A percentile compares a stretch with the other conserved stretches of the same genome.
phyloP scores from a whole-genome alignment of 2,888 invertebrate species.

The Punctoribates punctum region DNA sequence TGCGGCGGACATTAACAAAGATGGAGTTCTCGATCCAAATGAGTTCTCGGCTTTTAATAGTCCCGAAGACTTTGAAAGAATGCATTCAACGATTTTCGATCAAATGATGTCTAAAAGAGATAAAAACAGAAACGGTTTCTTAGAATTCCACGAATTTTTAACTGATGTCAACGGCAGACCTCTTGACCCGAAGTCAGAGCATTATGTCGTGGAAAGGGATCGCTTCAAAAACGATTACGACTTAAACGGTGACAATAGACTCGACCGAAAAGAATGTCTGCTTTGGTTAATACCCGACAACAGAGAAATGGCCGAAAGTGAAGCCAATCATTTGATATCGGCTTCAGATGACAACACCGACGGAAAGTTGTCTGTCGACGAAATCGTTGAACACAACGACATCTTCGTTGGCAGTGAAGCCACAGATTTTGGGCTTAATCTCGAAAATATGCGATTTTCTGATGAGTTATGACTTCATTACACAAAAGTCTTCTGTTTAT shows the following conservation, averaged over 20 bases:
- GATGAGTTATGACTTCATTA: slow-evolving; percentile 67
- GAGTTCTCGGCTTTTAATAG: slow-evolving; percentile 88
- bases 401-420: slow-evolving; percentile 90
- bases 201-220: slow-evolving; percentile 70
- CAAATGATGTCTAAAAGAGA: slow-evolving; percentile 85
- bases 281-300: slow-evolving; percentile 88
- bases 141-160: slow-evolving; percentile 79
- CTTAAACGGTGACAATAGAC: slow-evolving; percentile 72
- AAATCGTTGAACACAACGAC: slow-evolving; percentile 77
- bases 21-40: slow-evolving; percentile 67
- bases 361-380: slow-evolving; percentile 69
- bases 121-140: slow-evolving; percentile 71
- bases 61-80: slow-evolving; percentile 85
- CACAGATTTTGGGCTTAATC: slow-evolving; percentile 79
- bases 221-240: slow-evolving; percentile 84
- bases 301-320: slow-evolving; percentile 80
- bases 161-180: slow-evolving; percentile 58
- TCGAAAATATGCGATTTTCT: slow-evolving; percentile 68
- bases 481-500: no score
- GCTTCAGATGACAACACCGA: slow-evolving; percentile 81
- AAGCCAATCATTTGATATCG: slow-evolving; percentile 82
- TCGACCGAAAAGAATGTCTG: slow-evolving; percentile 73
- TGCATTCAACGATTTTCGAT: slow-evolving; percentile 61
- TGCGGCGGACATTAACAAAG: slow-evolving; percentile 76
- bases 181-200: slow-evolving; percentile 54